Conservation (phyloP, 2,888 invertebrate genomes). For the Ctena decussata region DNA sequence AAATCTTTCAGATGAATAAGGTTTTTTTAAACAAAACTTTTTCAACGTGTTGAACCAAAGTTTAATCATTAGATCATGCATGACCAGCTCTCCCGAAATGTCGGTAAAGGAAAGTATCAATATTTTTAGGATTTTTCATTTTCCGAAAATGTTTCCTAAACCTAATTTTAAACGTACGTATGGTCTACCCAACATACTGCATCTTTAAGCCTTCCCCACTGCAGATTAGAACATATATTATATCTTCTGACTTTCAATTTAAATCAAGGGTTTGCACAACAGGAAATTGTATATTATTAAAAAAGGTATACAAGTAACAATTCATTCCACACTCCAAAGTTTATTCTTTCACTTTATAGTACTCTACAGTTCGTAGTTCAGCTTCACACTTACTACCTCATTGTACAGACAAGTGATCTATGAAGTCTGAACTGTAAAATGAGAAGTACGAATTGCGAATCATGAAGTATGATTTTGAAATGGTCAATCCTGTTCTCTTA, state of each 20-base stretch:
- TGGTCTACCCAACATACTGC: not conserved
- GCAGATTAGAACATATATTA: not conserved
- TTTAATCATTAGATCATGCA: not conserved
- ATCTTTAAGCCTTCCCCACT: not conserved
- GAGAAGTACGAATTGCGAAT: too few relatives aligned
- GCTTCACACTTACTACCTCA: too few relatives aligned
- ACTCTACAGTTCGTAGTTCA: too few relatives aligned
- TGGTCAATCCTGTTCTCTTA: too few relatives aligned
- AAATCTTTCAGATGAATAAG: not conserved
- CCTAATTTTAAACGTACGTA: not conserved
- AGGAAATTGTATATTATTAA: not conserved
- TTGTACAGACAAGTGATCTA: too few relatives aligned
- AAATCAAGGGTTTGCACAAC: not conserved
- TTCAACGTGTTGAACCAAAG: not conserved
- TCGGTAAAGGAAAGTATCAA: not conserved
- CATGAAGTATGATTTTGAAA: too few relatives aligned
- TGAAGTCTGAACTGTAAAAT: too few relatives aligned
- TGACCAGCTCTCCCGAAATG: not conserved
- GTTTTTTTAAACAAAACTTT: not conserved
- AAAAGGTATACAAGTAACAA: too few relatives aligned
- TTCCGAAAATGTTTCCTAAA: not conserved
- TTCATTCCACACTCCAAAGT: too few relatives aligned
- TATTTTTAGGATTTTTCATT: not conserved
- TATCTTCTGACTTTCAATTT: not conserved
- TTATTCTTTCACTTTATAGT: too few relatives aligned